These are phyloP conservation scores for Lacanobia wlatinum DNA, from an alignment of 2,888 invertebrate genomes.

Conservation along the genomic window DNA sequence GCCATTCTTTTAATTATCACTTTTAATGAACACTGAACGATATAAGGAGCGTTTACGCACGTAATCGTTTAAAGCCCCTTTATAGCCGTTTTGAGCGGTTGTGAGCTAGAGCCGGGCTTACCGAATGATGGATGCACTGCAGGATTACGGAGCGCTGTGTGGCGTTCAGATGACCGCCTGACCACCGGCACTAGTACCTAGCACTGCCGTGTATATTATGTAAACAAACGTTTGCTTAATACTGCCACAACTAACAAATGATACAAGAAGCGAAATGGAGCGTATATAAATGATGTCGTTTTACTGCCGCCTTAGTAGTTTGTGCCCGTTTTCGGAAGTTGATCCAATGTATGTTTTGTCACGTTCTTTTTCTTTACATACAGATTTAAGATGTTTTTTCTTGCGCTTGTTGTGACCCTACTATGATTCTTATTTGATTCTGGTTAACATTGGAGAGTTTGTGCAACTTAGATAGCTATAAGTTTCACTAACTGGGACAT, in stretches of 20 bases:
- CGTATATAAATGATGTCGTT: conserved; percentile 59
- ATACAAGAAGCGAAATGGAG: conserved; percentile 58
- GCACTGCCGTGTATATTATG: conserved; percentile 58
- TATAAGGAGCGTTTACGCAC: conserved; percentile 80
- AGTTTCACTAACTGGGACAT: background rate
- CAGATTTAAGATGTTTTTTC: conserved; percentile 13
- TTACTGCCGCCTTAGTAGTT: conserved; percentile 35
- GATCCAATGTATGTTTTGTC: conserved; percentile 28
- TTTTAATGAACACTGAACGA: conserved; percentile 74
- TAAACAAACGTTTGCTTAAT: conserved; percentile 62
- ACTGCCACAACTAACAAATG: conserved; percentile 62
- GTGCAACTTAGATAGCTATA: background rate
- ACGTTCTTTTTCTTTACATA: conserved; percentile 35
- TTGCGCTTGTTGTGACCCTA: background rate
- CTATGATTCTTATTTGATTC: background rate
- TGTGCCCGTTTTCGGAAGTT: conserved; percentile 31
- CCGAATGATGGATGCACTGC: conserved; percentile 83
- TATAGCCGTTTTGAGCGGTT: conserved; percentile 82
- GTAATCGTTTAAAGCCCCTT: conserved; percentile 81
- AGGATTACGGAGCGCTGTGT: conserved; percentile 78
- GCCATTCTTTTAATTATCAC: conserved; percentile 70
- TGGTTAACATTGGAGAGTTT: background rate
- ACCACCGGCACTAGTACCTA: conserved; percentile 54
- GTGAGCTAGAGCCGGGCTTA: conserved; percentile 81
- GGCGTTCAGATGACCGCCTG: conserved; percentile 71